Base-by-base conservation (phyloP, 2,888 invertebrate species). In the Eugnorisma glareosa region DNA sequence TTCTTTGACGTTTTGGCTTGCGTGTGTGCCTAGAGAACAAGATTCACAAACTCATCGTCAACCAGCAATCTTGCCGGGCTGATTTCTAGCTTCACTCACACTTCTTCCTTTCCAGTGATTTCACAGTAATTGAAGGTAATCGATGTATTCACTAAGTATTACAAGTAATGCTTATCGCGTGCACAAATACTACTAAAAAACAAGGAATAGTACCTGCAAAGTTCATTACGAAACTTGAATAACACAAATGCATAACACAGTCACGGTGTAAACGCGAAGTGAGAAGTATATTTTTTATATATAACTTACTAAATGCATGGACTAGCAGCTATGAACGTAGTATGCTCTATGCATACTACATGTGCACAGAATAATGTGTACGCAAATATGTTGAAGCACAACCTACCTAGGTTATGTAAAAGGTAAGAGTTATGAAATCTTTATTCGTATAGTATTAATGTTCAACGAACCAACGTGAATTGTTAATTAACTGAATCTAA, bases 171-270 rank as follows among this genome's bases (percentile, higher is more conserved):
- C 67, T 71, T 83, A 86, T 88, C 78, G 86, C 82, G 86, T 89
- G 84, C 79, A 82, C 83, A 84, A 82, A 86, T 85, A 82, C 71
- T 84, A 81, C 85, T 82, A 86, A 61, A 85, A 87, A 90, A 88
- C 86, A 86, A 89, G 88, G 87, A 86, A 88, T 87, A 84, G 87
- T 87, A 90, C 87, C 81, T 76, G 73, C 54, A 81, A 88, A 88
- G 86, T 85, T 84, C 79, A 85, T 92, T 93, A 93, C 91, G 92
- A 93, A 92, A 93, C 90, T 88, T 86, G 89, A 90, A 92, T 91
- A 93, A 92, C 89, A 88, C 84, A 90, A 91, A 90, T 89, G 80
- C 91, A 91, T 91, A 93, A 93, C 92, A 91, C 88, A 88, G 90
- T 92, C 90, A 92, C 91, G 89, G 89, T 81, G 86, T 79, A 83